A percentile compares a stretch with the other conserved stretches of the same genome.
These are phyloP conservation scores for Odontophorus gujanensis DNA, from an alignment of 2,113 vertebrate species.

Conservation along the genomic window DNA sequence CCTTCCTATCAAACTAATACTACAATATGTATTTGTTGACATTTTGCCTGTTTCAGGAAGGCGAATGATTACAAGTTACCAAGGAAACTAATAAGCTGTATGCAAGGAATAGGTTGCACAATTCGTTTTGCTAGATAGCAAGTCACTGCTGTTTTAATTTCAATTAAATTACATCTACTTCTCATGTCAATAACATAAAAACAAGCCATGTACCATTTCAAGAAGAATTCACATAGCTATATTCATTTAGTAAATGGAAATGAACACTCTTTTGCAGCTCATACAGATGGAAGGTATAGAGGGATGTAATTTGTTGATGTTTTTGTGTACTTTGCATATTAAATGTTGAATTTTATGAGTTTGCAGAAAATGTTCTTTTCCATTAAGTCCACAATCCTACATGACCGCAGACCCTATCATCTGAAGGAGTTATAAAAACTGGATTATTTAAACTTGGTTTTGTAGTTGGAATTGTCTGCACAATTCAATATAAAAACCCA, in stretches of 20 bases:
- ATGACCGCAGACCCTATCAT: background rate
- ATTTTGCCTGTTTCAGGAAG: slow-evolving; percentile 78
- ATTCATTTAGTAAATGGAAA: slow-evolving; percentile 35
- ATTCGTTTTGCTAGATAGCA: slow-evolving; percentile 58
- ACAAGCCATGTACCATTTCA: slow-evolving; percentile 8
- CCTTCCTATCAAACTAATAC: slow-evolving; percentile 69
- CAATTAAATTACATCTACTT: slow-evolving; percentile 66
- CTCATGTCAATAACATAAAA: slow-evolving; percentile 39
- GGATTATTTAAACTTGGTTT: background rate
- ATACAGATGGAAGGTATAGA: background rate
- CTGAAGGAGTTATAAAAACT: background rate
- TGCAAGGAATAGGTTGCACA: slow-evolving; percentile 59
- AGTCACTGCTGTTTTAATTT: slow-evolving; percentile 69
- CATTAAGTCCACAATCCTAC: background rate
- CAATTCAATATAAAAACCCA: background rate
- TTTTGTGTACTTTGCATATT: background rate
- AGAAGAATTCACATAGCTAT: background rate
- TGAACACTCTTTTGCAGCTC: background rate
- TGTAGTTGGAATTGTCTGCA: fast-evolving
- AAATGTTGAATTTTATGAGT: background rate
- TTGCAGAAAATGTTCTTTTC: background rate
- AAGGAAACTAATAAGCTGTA: slow-evolving; percentile 77
- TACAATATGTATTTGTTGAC: slow-evolving; percentile 74
- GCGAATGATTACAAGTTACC: slow-evolving; percentile 78
- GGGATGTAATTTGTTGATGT: background rate